phyloP scores from a whole-genome alignment of 1,140 invertebrate species.

The Brachionus asplanchnoidis region DNA sequence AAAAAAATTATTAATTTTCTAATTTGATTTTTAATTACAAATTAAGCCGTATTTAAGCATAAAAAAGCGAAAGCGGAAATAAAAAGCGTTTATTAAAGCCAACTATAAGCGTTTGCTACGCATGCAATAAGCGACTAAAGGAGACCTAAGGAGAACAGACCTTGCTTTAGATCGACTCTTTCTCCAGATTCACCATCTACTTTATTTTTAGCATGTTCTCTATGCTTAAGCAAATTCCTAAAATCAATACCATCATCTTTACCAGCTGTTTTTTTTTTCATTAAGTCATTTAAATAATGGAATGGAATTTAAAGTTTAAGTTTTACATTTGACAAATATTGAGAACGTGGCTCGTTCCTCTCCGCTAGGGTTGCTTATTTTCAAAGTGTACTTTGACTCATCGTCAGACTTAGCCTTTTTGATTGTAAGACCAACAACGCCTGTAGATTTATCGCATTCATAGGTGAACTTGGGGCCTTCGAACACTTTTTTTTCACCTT shows the following conservation, averaged over 20 bases:
- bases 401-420: slow-evolving; percentile 22
- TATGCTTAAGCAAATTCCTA: slow-evolving; percentile 33
- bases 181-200: not conserved
- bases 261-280: not conserved
- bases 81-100: not conserved
- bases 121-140: not conserved
- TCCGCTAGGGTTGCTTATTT: slow-evolving; percentile 11
- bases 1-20: not conserved
- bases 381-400: slow-evolving; percentile 24
- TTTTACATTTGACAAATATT: slow-evolving; percentile 37
- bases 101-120: not conserved
- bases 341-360: not conserved
- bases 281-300: not conserved
- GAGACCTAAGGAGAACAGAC: not conserved
- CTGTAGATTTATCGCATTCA: slow-evolving; percentile 15
- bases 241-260: slow-evolving; percentile 40
- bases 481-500: not conserved
- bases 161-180: slow-evolving; percentile 28
- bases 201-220: slow-evolving; percentile 31
- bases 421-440: not conserved
- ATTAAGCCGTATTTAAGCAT: not conserved
- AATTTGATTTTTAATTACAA: not conserved
- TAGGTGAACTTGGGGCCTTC: slow-evolving; percentile 12
- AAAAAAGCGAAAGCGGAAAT: not conserved
- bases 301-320: not conserved